A percentile compares a stretch with the other conserved stretches of the same genome.
phyloP scores from a whole-genome alignment of 2,888 invertebrate species.

The Eretmocerus hayati region DNA sequence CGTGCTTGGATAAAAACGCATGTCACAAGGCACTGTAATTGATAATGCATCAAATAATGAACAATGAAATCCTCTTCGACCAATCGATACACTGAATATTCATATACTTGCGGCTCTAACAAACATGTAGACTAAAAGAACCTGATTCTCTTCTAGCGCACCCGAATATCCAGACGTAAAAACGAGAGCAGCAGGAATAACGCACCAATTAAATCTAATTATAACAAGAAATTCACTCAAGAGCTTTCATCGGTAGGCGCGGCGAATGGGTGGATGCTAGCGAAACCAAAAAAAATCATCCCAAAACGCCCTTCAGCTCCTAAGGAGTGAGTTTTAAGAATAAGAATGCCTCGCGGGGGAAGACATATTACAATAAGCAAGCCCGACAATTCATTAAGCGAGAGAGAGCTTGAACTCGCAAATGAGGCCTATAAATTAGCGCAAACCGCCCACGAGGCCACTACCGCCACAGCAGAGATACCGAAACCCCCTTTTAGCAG shows the following conservation, averaged over 20 bases:
- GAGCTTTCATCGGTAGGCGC: too few relatives aligned
- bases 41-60: not conserved
- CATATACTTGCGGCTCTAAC: not conserved
- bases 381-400: constrained; percentile 22
- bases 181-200: not conserved
- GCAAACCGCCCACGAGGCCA: constrained; percentile 16
- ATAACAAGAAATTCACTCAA: constrained; percentile 18
- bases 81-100: constrained; percentile 14
- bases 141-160: constrained; percentile 11
- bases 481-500: not conserved
- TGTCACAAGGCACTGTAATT: too few relatives aligned
- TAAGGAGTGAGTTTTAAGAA: too few relatives aligned
- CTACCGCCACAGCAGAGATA: not conserved
- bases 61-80: constrained; percentile 21
- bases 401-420: constrained; percentile 5
- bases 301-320: too few relatives aligned
- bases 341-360: too few relatives aligned
- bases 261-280: not conserved
- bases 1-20: too few relatives aligned
- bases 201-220: constrained; percentile 21
- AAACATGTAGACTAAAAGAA: not conserved
- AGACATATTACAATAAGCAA: constrained; percentile 20
- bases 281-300: too few relatives aligned
- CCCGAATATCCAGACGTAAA: not conserved
- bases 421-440: constrained; percentile 21